Evolutionary conservation across 2,797 vertebrate genomes (phyloP).

Genomic region (Tokudaia muenninki): DNA sequence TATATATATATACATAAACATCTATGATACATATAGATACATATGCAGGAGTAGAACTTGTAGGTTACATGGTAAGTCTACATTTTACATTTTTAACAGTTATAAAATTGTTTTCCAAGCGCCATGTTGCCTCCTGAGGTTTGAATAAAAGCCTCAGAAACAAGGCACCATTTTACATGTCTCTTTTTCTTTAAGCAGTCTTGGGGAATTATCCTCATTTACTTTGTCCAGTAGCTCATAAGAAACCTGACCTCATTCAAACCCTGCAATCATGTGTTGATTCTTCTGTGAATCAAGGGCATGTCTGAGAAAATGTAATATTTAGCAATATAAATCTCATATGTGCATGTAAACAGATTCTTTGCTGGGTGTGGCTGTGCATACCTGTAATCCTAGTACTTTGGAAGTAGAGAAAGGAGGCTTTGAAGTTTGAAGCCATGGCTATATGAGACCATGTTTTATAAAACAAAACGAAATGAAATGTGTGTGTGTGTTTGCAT

Average conservation of each 20-base stretch:
- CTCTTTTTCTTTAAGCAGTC: slow-evolving; percentile 11
- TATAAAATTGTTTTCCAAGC: background rate
- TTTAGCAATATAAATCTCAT: background rate
- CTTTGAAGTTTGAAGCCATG: background rate
- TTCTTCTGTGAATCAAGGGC: background rate
- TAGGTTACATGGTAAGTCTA: background rate
- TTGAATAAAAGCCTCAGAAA: background rate
- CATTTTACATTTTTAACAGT: background rate
- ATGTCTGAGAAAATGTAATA: background rate
- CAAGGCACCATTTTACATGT: background rate
- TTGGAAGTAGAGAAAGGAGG: background rate
- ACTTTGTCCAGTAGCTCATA: background rate
- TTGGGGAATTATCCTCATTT: slow-evolving; percentile 36
- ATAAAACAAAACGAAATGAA: background rate
- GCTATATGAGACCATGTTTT: background rate
- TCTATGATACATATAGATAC: background rate
- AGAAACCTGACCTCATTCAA: background rate
- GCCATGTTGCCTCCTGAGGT: background rate
- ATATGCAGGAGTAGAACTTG: background rate
- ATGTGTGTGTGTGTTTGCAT: background rate
- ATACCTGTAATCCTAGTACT: background rate
- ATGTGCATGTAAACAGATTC: background rate
- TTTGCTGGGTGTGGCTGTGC: no score
- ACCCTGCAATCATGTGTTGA: background rate
- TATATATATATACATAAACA: background rate